These are phyloP conservation scores for Drosophila kurseongensis DNA, from an alignment of 1,140 invertebrate genomes.

Conservation along the genomic window DNA sequence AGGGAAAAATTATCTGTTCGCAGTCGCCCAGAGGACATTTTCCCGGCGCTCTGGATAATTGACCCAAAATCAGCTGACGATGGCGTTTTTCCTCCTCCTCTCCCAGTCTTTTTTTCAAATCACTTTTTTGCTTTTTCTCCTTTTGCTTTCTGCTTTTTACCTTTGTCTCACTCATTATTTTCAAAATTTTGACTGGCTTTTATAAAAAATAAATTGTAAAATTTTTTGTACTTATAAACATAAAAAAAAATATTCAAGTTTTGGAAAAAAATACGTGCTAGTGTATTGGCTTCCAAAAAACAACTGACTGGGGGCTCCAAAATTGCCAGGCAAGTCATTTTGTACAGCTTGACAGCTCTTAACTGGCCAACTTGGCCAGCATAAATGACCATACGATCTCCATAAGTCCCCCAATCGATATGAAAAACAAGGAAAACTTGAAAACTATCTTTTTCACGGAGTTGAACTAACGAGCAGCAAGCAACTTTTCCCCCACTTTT, in stretches of 20 bases:
- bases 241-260: not conserved
- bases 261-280: not conserved
- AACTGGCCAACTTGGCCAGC: not conserved
- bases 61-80: not conserved
- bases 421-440: not conserved
- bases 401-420: not conserved
- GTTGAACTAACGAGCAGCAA: conserved; percentile 35
- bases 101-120: too few species aligned
- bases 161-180: not conserved
- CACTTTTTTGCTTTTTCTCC: not conserved
- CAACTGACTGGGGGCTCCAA: too few species aligned
- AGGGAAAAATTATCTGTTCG: conserved; percentile 35
- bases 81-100: not conserved
- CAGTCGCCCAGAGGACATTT: conserved; percentile 39
- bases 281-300: not conserved
- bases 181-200: too few species aligned
- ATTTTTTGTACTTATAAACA: not conserved
- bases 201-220: too few species aligned
- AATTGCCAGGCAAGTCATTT: not conserved
- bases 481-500: conserved; percentile 19
- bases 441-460: conserved; percentile 11
- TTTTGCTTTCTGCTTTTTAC: not conserved
- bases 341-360: not conserved
- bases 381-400: not conserved
- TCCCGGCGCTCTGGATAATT: conserved; percentile 10